phyloP scores from a whole-genome alignment of 2,113 vertebrate species.

The Corythaixoides concolor region DNA sequence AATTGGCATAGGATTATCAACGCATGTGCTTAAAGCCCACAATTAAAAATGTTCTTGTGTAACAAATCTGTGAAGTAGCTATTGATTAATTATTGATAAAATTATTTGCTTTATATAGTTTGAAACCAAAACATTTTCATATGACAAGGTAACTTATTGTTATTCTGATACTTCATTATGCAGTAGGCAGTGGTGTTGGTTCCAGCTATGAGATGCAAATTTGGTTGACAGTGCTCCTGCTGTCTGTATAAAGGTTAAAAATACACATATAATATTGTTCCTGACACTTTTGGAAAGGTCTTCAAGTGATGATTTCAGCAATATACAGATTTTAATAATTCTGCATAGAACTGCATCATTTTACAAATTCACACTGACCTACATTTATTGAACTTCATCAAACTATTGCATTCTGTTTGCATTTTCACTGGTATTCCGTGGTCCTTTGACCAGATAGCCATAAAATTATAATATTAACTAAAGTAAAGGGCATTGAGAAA shows the following conservation, averaged over 20 bases:
- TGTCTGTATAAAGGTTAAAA: constrained; percentile 65
- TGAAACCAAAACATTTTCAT: constrained; percentile 10
- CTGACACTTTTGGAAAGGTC: constrained; percentile 46
- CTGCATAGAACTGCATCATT: not conserved
- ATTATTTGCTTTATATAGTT: not conserved
- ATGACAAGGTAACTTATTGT: constrained; percentile 60
- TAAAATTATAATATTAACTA: not conserved
- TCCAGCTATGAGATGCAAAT: constrained; percentile 64
- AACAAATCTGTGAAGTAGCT: not conserved
- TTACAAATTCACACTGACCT: constrained; percentile 11
- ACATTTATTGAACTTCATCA: constrained; percentile 4
- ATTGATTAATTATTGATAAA: not conserved
- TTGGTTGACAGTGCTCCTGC: constrained; percentile 43
- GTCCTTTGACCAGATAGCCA: not conserved
- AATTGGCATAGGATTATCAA: not conserved
- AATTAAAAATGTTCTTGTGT: not conserved
- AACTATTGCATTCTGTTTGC: not conserved
- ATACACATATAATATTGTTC: constrained; percentile 37
- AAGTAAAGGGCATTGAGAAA: constrained; percentile 2
- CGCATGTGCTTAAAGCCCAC: not conserved
- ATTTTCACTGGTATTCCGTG: not conserved
- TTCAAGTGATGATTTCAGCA: constrained; percentile 41
- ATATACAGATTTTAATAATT: constrained; percentile 28
- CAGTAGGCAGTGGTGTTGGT: constrained; percentile 13
- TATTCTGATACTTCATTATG: constrained; percentile 61